Evolutionary conservation across 2,888 invertebrate species (phyloP).

Genomic region (Leistus spinibarbis): DNA sequence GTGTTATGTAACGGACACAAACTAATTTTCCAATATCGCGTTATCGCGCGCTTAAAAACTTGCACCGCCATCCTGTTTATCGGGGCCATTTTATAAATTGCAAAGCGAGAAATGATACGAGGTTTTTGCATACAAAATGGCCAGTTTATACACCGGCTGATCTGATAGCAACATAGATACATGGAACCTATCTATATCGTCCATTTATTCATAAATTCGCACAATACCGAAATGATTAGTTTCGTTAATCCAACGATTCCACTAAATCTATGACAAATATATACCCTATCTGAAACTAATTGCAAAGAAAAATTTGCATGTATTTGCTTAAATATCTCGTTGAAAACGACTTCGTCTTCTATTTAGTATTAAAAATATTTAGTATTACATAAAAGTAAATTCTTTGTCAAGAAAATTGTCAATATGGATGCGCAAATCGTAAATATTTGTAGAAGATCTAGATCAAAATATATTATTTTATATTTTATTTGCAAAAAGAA

Average conservation of each 20-base stretch:
- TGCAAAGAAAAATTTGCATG: too few relatives aligned
- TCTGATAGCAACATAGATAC: not conserved
- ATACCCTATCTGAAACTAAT: too few relatives aligned
- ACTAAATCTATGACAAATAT: too few relatives aligned
- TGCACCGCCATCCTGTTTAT: constrained; percentile 26
- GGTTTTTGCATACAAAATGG: not conserved
- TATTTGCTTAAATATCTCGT: too few relatives aligned
- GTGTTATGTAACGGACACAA: constrained; percentile 5
- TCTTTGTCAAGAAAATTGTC: too few relatives aligned
- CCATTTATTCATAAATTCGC: not conserved
- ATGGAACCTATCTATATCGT: not conserved
- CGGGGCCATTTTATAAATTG: constrained; percentile 36
- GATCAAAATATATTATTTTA: not conserved
- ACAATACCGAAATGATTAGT: not conserved
- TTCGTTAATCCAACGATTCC: not conserved
- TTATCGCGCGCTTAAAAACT: constrained; percentile 31
- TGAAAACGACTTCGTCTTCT: too few relatives aligned
- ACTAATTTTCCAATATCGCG: constrained; percentile 39
- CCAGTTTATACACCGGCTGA: not conserved
- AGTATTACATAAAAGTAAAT: too few relatives aligned
- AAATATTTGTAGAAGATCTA: too few relatives aligned
- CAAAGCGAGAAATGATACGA: constrained; percentile 33
- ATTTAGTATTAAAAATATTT: too few relatives aligned
- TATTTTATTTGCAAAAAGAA: not conserved
- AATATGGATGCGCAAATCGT: too few relatives aligned